Conservation (phyloP, 1,140 invertebrate species). For the Drosophila azteca region DNA sequence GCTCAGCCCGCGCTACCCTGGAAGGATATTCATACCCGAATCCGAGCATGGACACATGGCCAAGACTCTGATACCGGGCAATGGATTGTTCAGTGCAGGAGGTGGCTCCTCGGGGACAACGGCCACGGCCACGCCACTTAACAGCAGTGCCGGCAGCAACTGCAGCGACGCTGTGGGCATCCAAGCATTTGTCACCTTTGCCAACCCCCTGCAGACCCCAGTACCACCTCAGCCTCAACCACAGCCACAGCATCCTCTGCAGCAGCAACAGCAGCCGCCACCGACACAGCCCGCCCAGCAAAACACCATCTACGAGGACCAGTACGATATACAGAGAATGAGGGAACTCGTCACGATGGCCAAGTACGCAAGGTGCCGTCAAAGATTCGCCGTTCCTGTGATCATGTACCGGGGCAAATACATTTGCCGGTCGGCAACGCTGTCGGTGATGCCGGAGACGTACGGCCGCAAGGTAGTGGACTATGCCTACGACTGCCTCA, state of each 20-base stretch:
- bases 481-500: slow-evolving; percentile 76
- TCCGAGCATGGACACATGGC: slow-evolving; percentile 85
- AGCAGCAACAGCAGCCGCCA: slow-evolving; percentile 55
- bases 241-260: not conserved
- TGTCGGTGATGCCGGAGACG: slow-evolving; percentile 90
- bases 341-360: slow-evolving; percentile 87
- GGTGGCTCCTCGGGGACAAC: slow-evolving; percentile 58
- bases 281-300: slow-evolving; percentile 69
- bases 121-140: slow-evolving; percentile 57
- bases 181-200: slow-evolving; percentile 76
- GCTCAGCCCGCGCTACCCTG: slow-evolving; percentile 90
- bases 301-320: slow-evolving; percentile 87
- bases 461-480: slow-evolving; percentile 86
- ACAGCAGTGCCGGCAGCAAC: slow-evolving; percentile 54
- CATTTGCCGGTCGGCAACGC: slow-evolving; percentile 88
- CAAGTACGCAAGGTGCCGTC: slow-evolving; percentile 87
- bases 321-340: slow-evolving; percentile 86
- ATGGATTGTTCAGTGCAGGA: slow-evolving; percentile 42
- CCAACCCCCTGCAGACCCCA: slow-evolving; percentile 57
- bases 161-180: slow-evolving; percentile 62
- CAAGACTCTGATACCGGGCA: slow-evolving; percentile 65
- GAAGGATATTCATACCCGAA: slow-evolving; percentile 89
- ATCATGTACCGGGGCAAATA: slow-evolving; percentile 91
- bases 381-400: slow-evolving; percentile 91
- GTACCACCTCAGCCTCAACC: slow-evolving; percentile 24